Evolutionary conservation across 1,140 invertebrate species (phyloP).

Genomic region (Oedothorax gibbosus): DNA sequence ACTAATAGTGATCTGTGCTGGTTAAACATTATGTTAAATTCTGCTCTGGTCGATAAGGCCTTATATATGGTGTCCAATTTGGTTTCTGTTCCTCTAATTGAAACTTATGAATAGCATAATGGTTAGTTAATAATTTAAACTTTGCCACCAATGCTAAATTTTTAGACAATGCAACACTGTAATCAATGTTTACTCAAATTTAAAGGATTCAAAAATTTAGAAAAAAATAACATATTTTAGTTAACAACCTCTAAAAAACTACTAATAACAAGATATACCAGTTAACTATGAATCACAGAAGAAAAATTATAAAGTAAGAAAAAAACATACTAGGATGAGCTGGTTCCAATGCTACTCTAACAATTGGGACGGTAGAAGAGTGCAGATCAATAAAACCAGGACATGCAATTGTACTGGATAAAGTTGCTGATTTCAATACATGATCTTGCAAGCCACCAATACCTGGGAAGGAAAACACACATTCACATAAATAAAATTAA

Average conservation of each 20-base stretch:
- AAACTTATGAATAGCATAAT: too few relatives aligned
- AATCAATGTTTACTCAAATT: too few relatives aligned
- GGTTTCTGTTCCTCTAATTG: too few relatives aligned
- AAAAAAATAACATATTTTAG: too few relatives aligned
- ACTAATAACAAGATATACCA: not conserved
- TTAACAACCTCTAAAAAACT: not conserved
- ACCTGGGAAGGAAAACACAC: constrained; percentile 69
- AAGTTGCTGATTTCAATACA: constrained; percentile 89
- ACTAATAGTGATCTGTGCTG: too few relatives aligned
- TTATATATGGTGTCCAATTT: too few relatives aligned
- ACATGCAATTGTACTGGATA: constrained; percentile 86
- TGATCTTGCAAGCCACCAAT: constrained; percentile 89
- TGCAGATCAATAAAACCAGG: constrained; percentile 90
- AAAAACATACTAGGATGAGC: constrained; percentile 74
- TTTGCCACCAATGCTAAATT: too few relatives aligned
- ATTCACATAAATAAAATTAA: constrained; percentile 31
- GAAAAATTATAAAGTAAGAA: not conserved
- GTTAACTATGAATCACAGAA: not conserved
- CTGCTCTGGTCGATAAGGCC: too few relatives aligned
- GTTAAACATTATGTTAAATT: too few relatives aligned
- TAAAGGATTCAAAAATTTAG: too few relatives aligned
- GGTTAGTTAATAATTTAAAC: too few relatives aligned
- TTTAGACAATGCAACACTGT: too few relatives aligned
- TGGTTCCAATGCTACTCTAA: constrained; percentile 95
- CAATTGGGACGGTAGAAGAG: constrained; percentile 81